Percentiles rank a stretch among this genome's conserved stretches.
Evolutionary conservation across 1,140 invertebrate genomes (phyloP).

Genomic region (Potamilus streckersoni): DNA sequence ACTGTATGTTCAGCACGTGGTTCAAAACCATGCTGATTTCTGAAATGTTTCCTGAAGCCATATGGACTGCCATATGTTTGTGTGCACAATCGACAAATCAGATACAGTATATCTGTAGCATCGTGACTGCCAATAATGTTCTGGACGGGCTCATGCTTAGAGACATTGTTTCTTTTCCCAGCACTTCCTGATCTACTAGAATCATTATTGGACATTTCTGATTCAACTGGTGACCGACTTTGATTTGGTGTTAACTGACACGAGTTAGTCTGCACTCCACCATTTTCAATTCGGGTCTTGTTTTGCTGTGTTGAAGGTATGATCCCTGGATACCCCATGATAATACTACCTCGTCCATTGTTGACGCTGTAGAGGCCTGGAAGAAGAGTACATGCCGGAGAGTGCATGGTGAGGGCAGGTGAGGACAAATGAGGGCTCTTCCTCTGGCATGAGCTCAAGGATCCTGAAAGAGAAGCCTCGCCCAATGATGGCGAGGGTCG

Average conservation of each 20-base stretch:
- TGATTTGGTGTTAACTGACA: not conserved
- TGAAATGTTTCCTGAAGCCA: constrained; percentile 62
- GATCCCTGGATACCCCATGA: not conserved
- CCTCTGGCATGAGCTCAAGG: too few relatives aligned
- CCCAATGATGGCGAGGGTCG: too few relatives aligned
- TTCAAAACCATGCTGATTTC: constrained; percentile 64
- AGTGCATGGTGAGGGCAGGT: too few relatives aligned
- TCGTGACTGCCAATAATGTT: constrained; percentile 59
- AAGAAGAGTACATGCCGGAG: too few relatives aligned
- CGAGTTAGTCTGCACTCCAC: not conserved
- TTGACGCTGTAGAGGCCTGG: not conserved
- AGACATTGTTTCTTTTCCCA: constrained; percentile 35
- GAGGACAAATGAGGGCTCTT: too few relatives aligned
- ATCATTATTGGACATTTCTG: not conserved
- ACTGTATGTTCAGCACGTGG: constrained; percentile 59
- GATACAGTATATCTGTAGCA: constrained; percentile 59
- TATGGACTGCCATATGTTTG: constrained; percentile 64
- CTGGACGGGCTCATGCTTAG: constrained; percentile 61
- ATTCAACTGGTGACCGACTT: not conserved
- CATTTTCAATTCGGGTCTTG: not conserved
- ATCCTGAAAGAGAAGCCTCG: too few relatives aligned
- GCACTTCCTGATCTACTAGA: constrained; percentile 11
- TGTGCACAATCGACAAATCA: constrained; percentile 60
- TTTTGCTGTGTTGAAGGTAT: not conserved
- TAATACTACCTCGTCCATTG: not conserved